Base-by-base conservation (phyloP, 2,888 invertebrate species). In the Aleiodes alternator region DNA sequence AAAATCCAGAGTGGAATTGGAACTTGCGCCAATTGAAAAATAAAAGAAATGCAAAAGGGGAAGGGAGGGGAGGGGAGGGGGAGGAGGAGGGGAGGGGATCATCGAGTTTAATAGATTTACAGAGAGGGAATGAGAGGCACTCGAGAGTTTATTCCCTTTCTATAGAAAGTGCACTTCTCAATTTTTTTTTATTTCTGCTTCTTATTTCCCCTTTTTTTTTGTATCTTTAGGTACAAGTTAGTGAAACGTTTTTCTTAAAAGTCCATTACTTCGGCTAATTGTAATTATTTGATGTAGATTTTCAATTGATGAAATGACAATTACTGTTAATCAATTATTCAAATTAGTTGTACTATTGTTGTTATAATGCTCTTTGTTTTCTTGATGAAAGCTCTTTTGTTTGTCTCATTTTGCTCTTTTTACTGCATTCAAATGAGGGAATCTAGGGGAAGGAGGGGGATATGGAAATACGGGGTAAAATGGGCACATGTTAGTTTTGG, bases 21-120 rank as follows among this genome's bases (percentile, higher is more conserved):
- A n/a, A 12, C 8, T 57, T 16, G 57, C 8, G 71, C 53, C 64
- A 64, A 31, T 55, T 16, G 64, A 56, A 61, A 12, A 23, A 11
- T 43, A 31, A n/a, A 12, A 29, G 53, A 9, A 14, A 12, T n/a
- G 61, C 8, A 43, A 14, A n/a, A 38, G 38, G 23, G 43, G 48
- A 29, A 31, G 16, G 31, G 38, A 23, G 16, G 43, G 56, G 12
- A 61, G 56, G 69, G 43, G 48, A 29, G 43, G 16, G 43, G 29
- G 48, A 16, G 50, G 11, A 51, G 31, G 38, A 23, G 16, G 43
- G 56, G 12, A 61, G 56, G 69, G 69, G 80, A 69, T 77, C 77
- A 76, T 75, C 73, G 82, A 83, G 80, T 85, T 83, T 84, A 85
- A 87, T 86, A 85, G 84, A 85, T 86, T 84, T 82, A 78, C 76